Evolutionary conservation across 1,140 invertebrate species (phyloP), one percentile per base, ranked within the genome.

Genomic region (Ctenoplectra terminalis): DNA sequence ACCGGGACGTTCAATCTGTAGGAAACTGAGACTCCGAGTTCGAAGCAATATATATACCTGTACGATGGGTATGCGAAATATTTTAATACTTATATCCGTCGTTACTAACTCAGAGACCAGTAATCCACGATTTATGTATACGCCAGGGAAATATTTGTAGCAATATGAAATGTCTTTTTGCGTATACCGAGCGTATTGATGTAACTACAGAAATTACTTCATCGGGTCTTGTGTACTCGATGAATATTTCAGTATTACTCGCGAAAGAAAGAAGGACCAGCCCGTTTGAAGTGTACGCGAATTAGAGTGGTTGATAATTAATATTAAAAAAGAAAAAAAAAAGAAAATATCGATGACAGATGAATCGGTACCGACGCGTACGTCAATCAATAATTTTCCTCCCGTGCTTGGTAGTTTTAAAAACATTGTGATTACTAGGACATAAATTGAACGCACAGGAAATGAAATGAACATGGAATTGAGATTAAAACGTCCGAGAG

Each of bases 11-110:
- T 83, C 80, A 80, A 86, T 87, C 60, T 34, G 40, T 76, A 83
- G 46, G 66, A 86, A 86, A 86, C 75, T 75, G 84, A 66, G 66
- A 66, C 46, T 29, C 20, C 29, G 15, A 61, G 71, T 86, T 85
- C 58, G 66, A 71, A 64, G 72, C 61, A 81, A 86, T 84, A 71
- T 75, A 34, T 76, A 63, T 37, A 37, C 11, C 43, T 63, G 23
- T 50, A 31, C 31, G n/a, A 77, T 76, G 58, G 69, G 79, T 74
- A 86, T 86, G 63, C 73, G 56, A 64, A 67, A 87, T 86, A 87
- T 87, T 86, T 82, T 87, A 87, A 87, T 87, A 87, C 66, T 46
- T 79, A 64, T 63, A 71, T 79, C 75, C 40, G 70, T 15, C 61
- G 50, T 75, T 83, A 79, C 63, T 70, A 50, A 85, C 80, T 87